Evolutionary conservation across 2,797 vertebrate species (phyloP).

Genomic region (Typhlichthys subterraneus): DNA sequence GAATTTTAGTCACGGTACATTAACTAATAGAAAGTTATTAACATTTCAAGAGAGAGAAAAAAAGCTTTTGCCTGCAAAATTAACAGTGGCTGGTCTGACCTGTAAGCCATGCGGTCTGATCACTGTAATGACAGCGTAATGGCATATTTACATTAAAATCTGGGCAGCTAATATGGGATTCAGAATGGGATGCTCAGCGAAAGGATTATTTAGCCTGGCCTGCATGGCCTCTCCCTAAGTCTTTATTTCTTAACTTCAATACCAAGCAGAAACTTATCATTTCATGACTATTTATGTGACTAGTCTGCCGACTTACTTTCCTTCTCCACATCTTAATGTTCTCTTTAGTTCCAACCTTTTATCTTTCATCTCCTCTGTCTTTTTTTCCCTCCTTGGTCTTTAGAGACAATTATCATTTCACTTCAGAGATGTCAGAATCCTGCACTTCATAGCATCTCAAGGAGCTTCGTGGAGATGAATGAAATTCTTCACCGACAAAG

Average conservation of each 20-base stretch:
- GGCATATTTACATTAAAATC: conserved; percentile 99
- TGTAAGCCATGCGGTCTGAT: conserved; percentile 97
- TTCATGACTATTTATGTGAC: conserved; percentile 97
- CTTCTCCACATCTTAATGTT: conserved; percentile 82
- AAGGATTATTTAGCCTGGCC: conserved; percentile 99
- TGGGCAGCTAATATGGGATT: conserved; percentile 98
- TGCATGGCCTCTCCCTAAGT: conserved; percentile 93
- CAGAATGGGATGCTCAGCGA: conserved; percentile 97
- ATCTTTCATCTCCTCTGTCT: conserved; percentile 81
- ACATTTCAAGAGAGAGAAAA: conserved; percentile 98
- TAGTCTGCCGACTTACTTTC: conserved; percentile 80
- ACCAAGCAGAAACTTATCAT: conserved; percentile 97
- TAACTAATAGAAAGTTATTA: conserved; percentile 99
- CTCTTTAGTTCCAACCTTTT: conserved; percentile 79
- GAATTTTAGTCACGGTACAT: conserved; percentile 99
- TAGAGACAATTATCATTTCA: conserved; percentile 82
- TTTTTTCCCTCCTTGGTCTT: conserved; percentile 73
- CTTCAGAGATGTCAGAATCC: conserved; percentile 76
- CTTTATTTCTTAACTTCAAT: conserved; percentile 93
- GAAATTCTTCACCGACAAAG: conserved; percentile 72
- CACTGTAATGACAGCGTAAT: conserved; percentile 99
- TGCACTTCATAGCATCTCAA: conserved; percentile 72
- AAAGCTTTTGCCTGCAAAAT: conserved; percentile 99
- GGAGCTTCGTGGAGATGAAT: conserved; percentile 77
- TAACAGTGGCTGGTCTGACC: conserved; percentile 99